Conservation (phyloP, 2,888 invertebrate genomes). For the Nematopogon swammerdamellus region DNA sequence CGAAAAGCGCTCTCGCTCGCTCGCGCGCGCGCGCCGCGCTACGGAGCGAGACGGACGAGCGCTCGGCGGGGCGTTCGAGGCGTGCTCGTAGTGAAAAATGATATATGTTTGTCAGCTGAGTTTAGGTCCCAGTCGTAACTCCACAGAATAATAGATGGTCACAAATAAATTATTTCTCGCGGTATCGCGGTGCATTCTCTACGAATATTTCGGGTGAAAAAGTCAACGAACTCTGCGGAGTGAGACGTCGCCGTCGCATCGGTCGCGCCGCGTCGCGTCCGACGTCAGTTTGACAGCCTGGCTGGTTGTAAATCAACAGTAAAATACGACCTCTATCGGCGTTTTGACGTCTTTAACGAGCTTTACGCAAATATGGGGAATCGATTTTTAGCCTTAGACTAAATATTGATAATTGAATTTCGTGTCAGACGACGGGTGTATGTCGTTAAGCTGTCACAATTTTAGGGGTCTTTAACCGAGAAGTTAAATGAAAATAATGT, state of each 20-base stretch:
- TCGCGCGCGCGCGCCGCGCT: constrained; percentile 3
- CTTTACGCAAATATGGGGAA: neutral
- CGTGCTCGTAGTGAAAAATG: constrained; percentile 39
- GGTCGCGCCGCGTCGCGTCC: neutral
- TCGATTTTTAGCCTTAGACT: neutral
- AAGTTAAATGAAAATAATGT: no score
- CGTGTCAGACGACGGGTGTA: no score
- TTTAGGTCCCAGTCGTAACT: constrained; percentile 52
- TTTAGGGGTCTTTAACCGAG: no score
- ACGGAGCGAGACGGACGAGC: constrained; percentile 6
- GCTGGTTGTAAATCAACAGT: neutral
- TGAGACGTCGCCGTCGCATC: neutral
- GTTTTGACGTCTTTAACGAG: neutral
- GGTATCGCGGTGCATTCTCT: constrained; percentile 42
- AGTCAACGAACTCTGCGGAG: neutral
- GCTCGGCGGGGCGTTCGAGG: constrained; percentile 3
- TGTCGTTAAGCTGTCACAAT: no score
- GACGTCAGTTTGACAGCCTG: neutral
- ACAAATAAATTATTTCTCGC: constrained; percentile 46
- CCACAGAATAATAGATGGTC: constrained; percentile 57
- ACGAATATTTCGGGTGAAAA: constrained; percentile 19
- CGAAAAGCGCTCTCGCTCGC: constrained; percentile 24
- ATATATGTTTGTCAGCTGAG: constrained; percentile 57
- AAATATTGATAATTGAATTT: neutral
- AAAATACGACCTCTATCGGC: neutral